Base-by-base conservation (phyloP, 2,113 vertebrate genomes). In the Trinectes maculatus region DNA sequence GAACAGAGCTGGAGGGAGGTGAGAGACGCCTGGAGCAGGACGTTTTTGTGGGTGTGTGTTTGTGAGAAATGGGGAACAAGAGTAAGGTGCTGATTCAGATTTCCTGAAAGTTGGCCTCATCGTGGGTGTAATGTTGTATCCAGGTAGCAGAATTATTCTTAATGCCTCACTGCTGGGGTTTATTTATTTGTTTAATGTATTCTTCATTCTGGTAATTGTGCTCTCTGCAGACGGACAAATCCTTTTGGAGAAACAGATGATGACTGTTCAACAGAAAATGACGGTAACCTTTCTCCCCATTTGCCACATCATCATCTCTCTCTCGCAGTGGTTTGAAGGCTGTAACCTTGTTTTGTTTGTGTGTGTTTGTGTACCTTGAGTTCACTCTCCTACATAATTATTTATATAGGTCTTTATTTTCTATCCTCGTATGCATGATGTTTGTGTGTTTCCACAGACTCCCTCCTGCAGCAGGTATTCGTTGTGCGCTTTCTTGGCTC, bases 231-330 rank as follows among this genome's bases (percentile, higher is more conserved):
- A 89, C 96, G 96, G 48, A 94, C 92, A 80, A 98, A 98, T 77
- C 98, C 96, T 1, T 99, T 99, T 78, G 96, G 98, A 39, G 96
- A 98, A 80, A 94, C 93, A 0, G 96, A 96, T 29, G 95, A 94
- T 0, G 88, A 93, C n/a, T 84, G 85, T 33, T 93, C 91, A 43
- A 83, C 92, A 12, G 91, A 93, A 46, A 93, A 92, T 19, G 94
- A 95, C 79, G 97, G 98, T 98, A 84, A 93, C 1, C 28, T 28
- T 78, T 42, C 40, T 44, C 22, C 51, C 4, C 36, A 13, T 48
- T 0, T 34, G 2, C 28, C 11, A 13, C 21, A 1, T 58, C 66
- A 76, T 59, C 5, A 15, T 24, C 18, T 55, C 22, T 34, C 56
- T 15, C 2, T 22, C 6, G 6, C 10, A 5, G 33, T 19, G 31